These are phyloP conservation scores for Tringa solitaria DNA, from an alignment of 2,113 vertebrate species.

Conservation along the genomic window DNA sequence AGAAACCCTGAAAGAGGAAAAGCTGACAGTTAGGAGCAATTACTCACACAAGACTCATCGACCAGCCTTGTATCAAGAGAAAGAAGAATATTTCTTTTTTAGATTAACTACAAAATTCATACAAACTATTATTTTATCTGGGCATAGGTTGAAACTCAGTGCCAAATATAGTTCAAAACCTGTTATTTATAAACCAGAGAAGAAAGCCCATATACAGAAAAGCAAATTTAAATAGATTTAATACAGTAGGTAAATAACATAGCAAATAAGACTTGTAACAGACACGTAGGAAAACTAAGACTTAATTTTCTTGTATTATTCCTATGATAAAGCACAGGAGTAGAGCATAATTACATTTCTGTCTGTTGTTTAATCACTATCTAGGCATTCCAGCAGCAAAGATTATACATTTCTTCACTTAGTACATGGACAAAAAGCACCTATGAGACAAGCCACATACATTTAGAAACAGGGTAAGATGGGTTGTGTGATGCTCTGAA, in stretches of 20 bases:
- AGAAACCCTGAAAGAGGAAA: not conserved
- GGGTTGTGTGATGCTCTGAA: not conserved
- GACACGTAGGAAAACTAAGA: not conserved
- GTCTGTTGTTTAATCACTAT: not conserved
- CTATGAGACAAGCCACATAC: not conserved
- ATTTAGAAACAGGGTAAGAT: not conserved
- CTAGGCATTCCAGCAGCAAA: not conserved
- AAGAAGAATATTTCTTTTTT: not conserved
- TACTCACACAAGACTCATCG: not conserved
- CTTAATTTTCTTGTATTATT: not conserved
- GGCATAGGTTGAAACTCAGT: not conserved
- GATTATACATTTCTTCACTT: not conserved
- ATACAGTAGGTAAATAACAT: not conserved
- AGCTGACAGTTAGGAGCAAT: not conserved
- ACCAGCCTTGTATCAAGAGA: not conserved
- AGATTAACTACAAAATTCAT: not conserved
- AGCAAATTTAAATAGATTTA: not conserved
- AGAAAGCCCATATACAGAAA: not conserved
- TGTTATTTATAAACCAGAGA: not conserved
- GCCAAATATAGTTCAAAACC: not conserved
- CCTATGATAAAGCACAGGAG: not conserved
- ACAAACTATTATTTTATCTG: not conserved
- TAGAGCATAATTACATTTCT: not conserved
- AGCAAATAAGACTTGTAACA: not conserved
- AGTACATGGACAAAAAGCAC: not conserved